phyloP scores from a whole-genome alignment of 2,797 vertebrate species.

The Coregonus ussuriensis region DNA sequence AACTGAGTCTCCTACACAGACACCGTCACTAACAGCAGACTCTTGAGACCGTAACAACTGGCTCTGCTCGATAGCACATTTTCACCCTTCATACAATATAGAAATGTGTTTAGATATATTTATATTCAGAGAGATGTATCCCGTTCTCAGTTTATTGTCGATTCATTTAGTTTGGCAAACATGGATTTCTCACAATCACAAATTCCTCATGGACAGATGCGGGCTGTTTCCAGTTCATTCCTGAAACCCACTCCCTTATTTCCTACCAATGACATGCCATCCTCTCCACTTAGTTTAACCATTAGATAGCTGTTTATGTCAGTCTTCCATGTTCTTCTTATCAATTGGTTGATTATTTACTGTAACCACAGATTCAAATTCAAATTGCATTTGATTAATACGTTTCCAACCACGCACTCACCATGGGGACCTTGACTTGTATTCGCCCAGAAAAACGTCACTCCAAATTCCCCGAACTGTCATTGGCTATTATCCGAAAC shows the following conservation, averaged over 20 bases:
- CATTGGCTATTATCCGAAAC: slow-evolving; percentile 53
- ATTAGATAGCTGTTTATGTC: slow-evolving; percentile 24
- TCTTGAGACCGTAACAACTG: too few species aligned
- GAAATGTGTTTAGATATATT: too few species aligned
- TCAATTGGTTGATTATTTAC: slow-evolving; percentile 58
- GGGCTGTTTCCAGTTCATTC: too few species aligned
- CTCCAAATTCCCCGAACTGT: neutral
- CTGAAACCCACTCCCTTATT: neutral
- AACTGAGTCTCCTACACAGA: too few species aligned
- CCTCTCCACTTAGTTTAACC: neutral
- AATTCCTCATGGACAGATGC: too few species aligned
- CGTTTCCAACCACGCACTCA: neutral
- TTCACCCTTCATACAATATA: too few species aligned
- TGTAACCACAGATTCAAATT: slow-evolving; percentile 60
- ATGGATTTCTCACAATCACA: too few species aligned
- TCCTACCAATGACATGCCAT: slow-evolving; percentile 6
- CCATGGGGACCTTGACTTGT: accelerated
- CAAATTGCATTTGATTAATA: slow-evolving; percentile 40
- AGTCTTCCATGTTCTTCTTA: slow-evolving; percentile 26
- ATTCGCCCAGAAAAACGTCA: slow-evolving; percentile 52
- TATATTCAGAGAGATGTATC: too few species aligned
- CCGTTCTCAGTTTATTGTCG: too few species aligned
- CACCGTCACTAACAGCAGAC: too few species aligned
- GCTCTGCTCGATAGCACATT: too few species aligned
- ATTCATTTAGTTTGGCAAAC: too few species aligned